Evolutionary conservation across 2,888 invertebrate genomes (phyloP), one percentile per base, ranked within the genome.

Genomic region (Epinotia bilunana): DNA sequence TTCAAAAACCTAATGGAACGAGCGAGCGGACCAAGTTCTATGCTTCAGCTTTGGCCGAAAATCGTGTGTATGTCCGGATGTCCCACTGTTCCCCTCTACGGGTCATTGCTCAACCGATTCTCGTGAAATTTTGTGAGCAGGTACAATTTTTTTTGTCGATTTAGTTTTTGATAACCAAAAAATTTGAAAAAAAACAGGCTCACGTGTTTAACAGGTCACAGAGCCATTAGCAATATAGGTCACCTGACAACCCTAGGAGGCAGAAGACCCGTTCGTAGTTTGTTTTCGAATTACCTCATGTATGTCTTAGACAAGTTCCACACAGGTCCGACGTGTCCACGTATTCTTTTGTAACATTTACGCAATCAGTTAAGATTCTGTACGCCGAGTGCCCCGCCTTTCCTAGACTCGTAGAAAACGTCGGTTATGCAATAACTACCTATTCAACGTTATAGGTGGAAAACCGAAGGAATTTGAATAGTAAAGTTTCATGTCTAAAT

Each of bases 261-360:
- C 11, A 64, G 64, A 65, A 71, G 60, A 71, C 64, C 43, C 60
- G 65, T 74, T 65, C 63, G 76, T 77, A 73, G 79, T 82, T 83
- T 82, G 80, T 81, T 82, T 83, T 81, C 77, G 78, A 80, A 81
- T 81, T 81, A 77, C 81, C 76, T 76, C 78, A 77, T 72, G 69
- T 72, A 39, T 62, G 73, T 23, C 60, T 73, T 73, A 64, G 76
- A 74, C 74, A 23, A 70, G 74, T 70, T 58, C 74, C 49, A 65
- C 53, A 70, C 60, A 61, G 74, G 74, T 57, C 53, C 71, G 57
- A 62, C 69, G 53, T 74, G 64, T 74, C 64, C 74, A 74, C 74
- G 74, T 74, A 53, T 55, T 65, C 70, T 70, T 70, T 73, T 64
- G 73, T 73, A 69, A 73, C 23, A 46, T 69, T 76, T 76, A 68